Base-by-base conservation (phyloP, 2,888 invertebrate genomes). In the Fissipunctia ypsillon region DNA sequence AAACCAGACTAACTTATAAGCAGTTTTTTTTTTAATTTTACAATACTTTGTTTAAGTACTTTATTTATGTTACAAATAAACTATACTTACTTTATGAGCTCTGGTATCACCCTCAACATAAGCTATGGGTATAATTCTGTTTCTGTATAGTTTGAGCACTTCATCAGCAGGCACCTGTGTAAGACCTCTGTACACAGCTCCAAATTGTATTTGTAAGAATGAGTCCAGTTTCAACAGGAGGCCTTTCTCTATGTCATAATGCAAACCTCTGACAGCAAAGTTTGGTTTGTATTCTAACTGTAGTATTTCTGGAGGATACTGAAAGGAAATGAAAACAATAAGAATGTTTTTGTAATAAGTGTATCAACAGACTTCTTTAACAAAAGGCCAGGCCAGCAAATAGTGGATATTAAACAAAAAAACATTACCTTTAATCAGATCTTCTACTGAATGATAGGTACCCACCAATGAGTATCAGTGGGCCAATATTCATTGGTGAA, bases 161-260 rank as follows among this genome's bases (percentile, higher is more conserved):
- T 99, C 99, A 12, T 98, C 98, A 85, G 98, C 98, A 2, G 97
- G 96, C 3, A 99, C 97, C 31, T 98, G 97, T 60, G 98, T 98
- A 25, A 98, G 94, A 4, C 99, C 99, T 87, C 98, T 96, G 93
- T 99, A 99, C 0, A 99, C 99, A 1, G 99, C 98, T 63, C 99
- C 99, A 91, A 99, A 97, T 93, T 99, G 99, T 84, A 99, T 99
- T 97, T 99, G 99, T 85, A 99, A 97, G 93, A 99, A 99, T 3
- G 99, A 99, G 95, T 99, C 99, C 87, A 99, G 96, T 93, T 99
- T 99, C 87, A 99, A 96, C 38, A 99, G 96, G 22, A 99, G 95
- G 5, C 99, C 99, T 95, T 99, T 99, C 93, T 99, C 98, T 90
- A 99, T 98, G 92, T 99, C 99, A 96, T 99, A 99, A 95, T 99